Base-by-base conservation (phyloP, 2,888 invertebrate genomes). In the Spodoptera picta region DNA sequence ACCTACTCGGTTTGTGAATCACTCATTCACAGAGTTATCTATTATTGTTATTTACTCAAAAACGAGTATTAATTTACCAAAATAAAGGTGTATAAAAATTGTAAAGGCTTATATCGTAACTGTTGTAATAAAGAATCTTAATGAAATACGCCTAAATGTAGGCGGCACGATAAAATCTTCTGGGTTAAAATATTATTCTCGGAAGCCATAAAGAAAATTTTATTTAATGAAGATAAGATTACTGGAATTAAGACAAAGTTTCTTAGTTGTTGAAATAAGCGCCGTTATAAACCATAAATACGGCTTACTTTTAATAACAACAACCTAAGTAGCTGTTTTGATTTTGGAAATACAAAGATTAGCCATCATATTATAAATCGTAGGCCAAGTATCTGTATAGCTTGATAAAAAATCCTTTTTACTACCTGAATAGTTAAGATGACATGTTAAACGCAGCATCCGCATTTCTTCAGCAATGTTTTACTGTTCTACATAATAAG, bases 171-270 rank as follows among this genome's bases (percentile, higher is more conserved):
- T 89, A 86, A 89, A 89, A 90, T 90, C 89, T 86, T 87, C 86
- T 81, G 82, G 79, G 83, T 83, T 89, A 89, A 93, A 92, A 88
- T 92, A 92, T 91, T 87, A 87, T 86, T 82, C 83, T 88, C 89
- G 92, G 92, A 92, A 90, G 87, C 83, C 86, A 87, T 92, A 91
- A 92, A 90, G 86, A 89, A 91, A 88, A 90, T 92, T 89, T 88
- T 86, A 88, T 88, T 88, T 90, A 90, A 90, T 86, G 84, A 87
- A 79, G 78, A 79, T 79, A 79, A 77, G 67, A 78, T 87, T 90
- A 90, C 85, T 77, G 73, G 83, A 84, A 85, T 88, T 87, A 87
- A 84, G 84, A 73, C 79, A 78, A 80, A 85, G 83, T 87, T 86
- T 82, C 82, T 82, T 82, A 80, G 76, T 81, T 79, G 73, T 82